Evolutionary conservation across 2,797 vertebrate species (phyloP), one percentile per base, ranked within the genome.

Genomic region (Enteromius unitaeniatus): DNA sequence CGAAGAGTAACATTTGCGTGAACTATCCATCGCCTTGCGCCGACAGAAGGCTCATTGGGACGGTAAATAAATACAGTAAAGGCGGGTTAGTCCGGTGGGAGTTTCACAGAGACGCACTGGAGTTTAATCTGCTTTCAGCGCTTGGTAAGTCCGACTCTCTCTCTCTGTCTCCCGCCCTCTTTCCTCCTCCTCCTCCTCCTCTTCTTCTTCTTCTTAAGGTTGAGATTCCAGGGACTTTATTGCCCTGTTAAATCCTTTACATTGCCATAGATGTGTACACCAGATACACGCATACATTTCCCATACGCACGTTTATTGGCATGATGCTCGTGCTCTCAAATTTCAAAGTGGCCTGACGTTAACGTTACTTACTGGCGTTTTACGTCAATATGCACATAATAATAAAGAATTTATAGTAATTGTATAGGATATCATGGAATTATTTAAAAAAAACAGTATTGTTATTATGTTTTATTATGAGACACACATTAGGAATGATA

Each of bases 121-220:
- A 53, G 26, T 49, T 84, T 84, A 86, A 86, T 86, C 85, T 62
- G 81, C 76, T 83, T 76, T 80, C 58, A 60, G 72, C 42, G 70
- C 65, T 31, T 75, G 78, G 58, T 79, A 81, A 49, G 6, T 55
- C 62, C 78, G 51, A 64, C 68, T 55, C 53, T 80, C 19, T 80
- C 19, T 45, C 3, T 47, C 64, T 17, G 31, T 86, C 80, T 45
- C 55, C n/a, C 68, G 2, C 76, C 80, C 23, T 55, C 37, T 73
- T 13, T 51, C 7, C 40, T 40, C 40, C 40, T 40, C 40, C 40
- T 21, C 19, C 42, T 42, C 40, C 40, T 37, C 73, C 76, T 53
- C 42, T 6, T 31, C 26, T 11, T 28, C 62, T 15, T 64, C 13
- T 64, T 64, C 5, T 64, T 64, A 64, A 19, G 28, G 15, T 31